A percentile compares a stretch with the other conserved stretches of the same genome.
Conservation (phyloP, 1,140 invertebrate species). For the Uloborus diversus region DNA sequence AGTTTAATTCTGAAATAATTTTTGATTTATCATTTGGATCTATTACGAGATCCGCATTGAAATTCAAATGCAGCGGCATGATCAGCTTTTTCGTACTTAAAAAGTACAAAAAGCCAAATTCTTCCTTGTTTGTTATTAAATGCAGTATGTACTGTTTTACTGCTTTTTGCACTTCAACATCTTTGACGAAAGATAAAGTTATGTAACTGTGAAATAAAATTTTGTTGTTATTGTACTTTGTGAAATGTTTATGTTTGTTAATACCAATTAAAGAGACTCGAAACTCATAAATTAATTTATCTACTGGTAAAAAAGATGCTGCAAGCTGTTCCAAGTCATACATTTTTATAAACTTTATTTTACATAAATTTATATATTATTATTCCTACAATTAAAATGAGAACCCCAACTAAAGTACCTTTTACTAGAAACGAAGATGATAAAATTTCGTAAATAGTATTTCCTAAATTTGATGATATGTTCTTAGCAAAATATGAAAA, state of each 20-base stretch:
- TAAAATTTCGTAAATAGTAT: no score
- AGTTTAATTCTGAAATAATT: not conserved
- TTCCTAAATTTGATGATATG: no score
- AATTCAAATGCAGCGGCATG: not conserved
- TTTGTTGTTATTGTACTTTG: not conserved
- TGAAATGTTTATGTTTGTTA: not conserved
- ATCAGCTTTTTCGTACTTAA: slow-evolving; percentile 2
- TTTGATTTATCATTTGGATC: not conserved
- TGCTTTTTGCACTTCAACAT: not conserved
- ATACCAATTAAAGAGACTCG: not conserved
- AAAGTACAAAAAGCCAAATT: not conserved
- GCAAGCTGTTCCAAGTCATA: not conserved
- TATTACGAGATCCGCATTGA: not conserved
- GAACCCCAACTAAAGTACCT: not conserved
- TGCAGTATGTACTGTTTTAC: not conserved
- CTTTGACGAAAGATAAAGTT: not conserved
- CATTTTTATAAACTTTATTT: slow-evolving; percentile 9
- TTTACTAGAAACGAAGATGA: not conserved
- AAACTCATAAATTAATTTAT: not conserved
- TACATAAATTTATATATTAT: not conserved
- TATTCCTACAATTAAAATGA: not conserved
- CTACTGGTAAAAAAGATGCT: not conserved
- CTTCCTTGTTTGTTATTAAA: not conserved
- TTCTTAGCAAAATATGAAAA: not conserved
- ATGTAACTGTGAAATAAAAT: slow-evolving; percentile 1